Base-by-base conservation (phyloP, 2,113 vertebrate genomes). In the Dissostichus mawsoni region DNA sequence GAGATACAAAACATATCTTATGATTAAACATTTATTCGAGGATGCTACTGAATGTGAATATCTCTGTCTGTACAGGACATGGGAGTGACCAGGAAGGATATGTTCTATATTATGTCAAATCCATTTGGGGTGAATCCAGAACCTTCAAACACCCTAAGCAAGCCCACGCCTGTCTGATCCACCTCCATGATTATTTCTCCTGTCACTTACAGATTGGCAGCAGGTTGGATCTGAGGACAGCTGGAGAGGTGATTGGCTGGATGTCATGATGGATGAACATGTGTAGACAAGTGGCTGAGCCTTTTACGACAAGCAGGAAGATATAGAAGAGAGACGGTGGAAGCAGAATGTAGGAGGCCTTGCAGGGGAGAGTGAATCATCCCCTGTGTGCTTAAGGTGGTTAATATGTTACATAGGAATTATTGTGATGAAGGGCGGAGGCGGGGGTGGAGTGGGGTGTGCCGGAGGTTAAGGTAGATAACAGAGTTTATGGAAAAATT, bases 221-320 rank as follows among this genome's bases (percentile, higher is more conserved):
- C 82, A 83, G 78, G 84, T 88, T 78, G 65, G 76, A 55, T 67
- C 76, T 55, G 20, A 8, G 50, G 55, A 75, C 87, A 92, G 90
- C 88, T 87, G 85, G 51, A 50, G 78, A 74, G 53, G 63, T 80
- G 79, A 84, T 82, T 65, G 77, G 74, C 57, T 36, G 16, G 9
- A 45, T 55, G 13, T 63, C 48, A 20, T 83, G 90, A 90, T 83
- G 58, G 76, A 17, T n/a, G 48, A 59, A 83, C 79, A 81, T 70
- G 84, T 89, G 84, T 69, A 67, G 69, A 72, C 55, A 57, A 50
- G 69, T 74, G 76, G 66, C 61, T 50, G 57, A 87, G 75, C 76
- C 77, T 78, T 85, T 76, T 76, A 76, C 57, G 53, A 61, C 65
- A 20, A n/a, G 45, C 59, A 66, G 64, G 10, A 53, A 33, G 76